phyloP scores from a whole-genome alignment of 1,140 invertebrate genomes.

The Macrotrachela quadricornifera region DNA sequence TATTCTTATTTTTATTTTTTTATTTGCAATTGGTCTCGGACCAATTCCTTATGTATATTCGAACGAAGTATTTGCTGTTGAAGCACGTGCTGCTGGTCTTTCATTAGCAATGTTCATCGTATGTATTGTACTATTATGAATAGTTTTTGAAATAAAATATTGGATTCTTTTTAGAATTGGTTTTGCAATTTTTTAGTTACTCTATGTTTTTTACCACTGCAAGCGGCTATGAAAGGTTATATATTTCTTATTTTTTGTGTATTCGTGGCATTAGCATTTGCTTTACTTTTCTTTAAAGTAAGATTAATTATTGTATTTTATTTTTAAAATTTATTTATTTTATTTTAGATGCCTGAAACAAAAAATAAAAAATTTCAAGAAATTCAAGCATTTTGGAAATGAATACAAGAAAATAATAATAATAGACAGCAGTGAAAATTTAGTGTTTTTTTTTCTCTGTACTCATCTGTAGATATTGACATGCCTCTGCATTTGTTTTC shows the following conservation, averaged over 20 bases:
- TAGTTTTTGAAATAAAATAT: too few relatives aligned
- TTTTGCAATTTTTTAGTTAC: slow-evolving; percentile 11
- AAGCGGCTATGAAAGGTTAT: slow-evolving; percentile 40
- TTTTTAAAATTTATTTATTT: not conserved
- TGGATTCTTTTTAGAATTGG: slow-evolving; percentile 10
- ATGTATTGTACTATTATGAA: too few relatives aligned
- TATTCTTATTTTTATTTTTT: slow-evolving; percentile 56
- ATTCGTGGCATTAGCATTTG: slow-evolving; percentile 19
- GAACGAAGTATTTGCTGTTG: slow-evolving; percentile 86
- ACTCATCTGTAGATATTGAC: too few relatives aligned
- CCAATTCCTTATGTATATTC: slow-evolving; percentile 82
- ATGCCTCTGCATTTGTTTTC: too few relatives aligned
- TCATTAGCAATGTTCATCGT: slow-evolving; percentile 35
- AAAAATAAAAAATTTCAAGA: too few relatives aligned
- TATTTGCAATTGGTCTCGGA: slow-evolving; percentile 65
- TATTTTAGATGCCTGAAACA: too few relatives aligned
- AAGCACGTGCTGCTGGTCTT: slow-evolving; percentile 83
- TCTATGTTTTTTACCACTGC: slow-evolving; percentile 12
- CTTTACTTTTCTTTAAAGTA: slow-evolving; percentile 9
- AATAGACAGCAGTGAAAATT: too few relatives aligned
- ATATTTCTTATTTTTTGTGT: slow-evolving; percentile 35
- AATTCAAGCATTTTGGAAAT: too few relatives aligned
- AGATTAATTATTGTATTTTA: not conserved
- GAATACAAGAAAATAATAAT: too few relatives aligned
- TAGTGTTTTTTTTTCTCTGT: too few relatives aligned